Base-by-base conservation (phyloP, 2,797 vertebrate species). In the Periophthalmus magnuspinnatus region DNA sequence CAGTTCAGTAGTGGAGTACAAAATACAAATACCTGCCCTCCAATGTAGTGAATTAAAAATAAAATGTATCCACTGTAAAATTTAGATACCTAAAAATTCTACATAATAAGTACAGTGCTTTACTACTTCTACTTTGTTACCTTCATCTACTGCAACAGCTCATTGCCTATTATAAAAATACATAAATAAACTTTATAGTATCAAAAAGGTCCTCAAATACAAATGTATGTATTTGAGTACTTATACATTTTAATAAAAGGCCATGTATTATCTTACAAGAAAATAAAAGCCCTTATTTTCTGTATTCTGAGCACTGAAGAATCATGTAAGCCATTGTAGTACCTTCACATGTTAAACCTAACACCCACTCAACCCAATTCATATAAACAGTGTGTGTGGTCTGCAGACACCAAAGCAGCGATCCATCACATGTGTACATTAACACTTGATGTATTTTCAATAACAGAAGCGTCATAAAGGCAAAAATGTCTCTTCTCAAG, bases 341-440 rank as follows among this genome's bases (percentile, higher is more conserved):
- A n/a, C 65, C 33, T 65, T 11, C 28, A 48, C 47, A 28, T 65
- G n/a, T 33, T 1, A 74, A 73, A 65, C 65, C 60, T 14, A 77
- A 72, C 67, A 58, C 76, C 71, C 72, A 81, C 76, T 87, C 60
- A 65, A 72, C 48, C 68, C 55, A n/a, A 0, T 68, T 81, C 19
- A 60, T 86, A 68, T 80, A 76, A 80, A 81, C 84, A 84, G 69
- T 38, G 38, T 84, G 85, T 86, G 89, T 90, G 90, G 90, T 88
- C 91, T 67, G 41, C 21, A 68, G 70, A 73, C 80, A 85, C 59
- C 58, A 78, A 61, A 69, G 79, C 69, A 79, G 80, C 48, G 69
- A 79, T 73, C 68, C 34, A 45, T 74, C 22, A 6, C 70, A 69
- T 75, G 77, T 83, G 70, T 78, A 84, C 72, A 76, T 88, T 87